Percentiles rank a stretch among this genome's conserved stretches.
Evolutionary conservation across 92 coral and sea anemone species (phyloP).

Genomic region (Phenganax marumi): DNA sequence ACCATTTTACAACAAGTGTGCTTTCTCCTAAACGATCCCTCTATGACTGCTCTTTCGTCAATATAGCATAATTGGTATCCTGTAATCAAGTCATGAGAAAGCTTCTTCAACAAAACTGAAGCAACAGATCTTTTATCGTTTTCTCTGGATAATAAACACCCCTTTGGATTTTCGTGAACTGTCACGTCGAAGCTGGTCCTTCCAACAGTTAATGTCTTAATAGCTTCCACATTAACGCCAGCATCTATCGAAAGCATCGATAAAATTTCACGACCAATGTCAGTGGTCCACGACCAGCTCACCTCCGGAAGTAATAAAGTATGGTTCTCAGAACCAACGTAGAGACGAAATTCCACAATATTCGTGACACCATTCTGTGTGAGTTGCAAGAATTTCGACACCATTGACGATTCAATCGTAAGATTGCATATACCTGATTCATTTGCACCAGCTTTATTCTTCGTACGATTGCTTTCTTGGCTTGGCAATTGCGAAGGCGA

Average conservation of each 20-base stretch:
- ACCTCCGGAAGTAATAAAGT: not conserved
- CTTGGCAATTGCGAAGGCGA: not conserved
- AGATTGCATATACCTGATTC: no score
- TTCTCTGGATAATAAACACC: no score
- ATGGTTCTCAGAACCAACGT: not conserved
- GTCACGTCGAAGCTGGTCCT: no score
- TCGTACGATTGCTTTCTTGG: not conserved
- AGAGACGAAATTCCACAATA: conserved; percentile 5
- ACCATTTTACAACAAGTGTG: not conserved
- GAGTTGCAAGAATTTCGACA: no score
- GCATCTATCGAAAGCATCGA: not conserved
- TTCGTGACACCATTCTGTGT: no score
- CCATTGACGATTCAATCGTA: not conserved
- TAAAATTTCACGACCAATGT: not conserved
- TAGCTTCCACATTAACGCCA: no score
- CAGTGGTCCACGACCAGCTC: not conserved
- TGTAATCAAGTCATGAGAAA: not conserved
- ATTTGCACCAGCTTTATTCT: no score
- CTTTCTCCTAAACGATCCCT: not conserved
- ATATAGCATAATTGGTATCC: not conserved
- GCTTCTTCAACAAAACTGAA: no score
- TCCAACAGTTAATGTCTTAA: no score
- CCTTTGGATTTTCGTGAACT: no score
- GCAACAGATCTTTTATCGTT: no score
- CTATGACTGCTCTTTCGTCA: not conserved